Conservation (phyloP, 2,888 invertebrate species). For the Apomyelois bistriatella region DNA sequence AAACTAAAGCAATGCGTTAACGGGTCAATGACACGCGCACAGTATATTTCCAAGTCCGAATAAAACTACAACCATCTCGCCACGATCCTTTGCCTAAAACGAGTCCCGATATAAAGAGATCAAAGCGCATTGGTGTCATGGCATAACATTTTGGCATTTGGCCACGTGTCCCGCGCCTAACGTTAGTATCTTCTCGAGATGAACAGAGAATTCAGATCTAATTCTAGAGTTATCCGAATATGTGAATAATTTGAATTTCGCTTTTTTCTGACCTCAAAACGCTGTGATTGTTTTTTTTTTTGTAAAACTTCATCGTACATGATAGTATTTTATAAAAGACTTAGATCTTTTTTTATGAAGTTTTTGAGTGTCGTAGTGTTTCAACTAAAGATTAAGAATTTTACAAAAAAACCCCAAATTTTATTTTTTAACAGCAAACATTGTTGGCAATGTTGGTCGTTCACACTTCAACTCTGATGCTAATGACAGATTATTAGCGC, state of each 20-base stretch:
- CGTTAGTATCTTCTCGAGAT: conserved; percentile 14
- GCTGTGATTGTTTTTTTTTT: no score
- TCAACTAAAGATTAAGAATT: no score
- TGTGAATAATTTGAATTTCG: not conserved
- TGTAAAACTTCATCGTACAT: no score
- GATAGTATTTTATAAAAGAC: no score
- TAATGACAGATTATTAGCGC: conserved; percentile 11
- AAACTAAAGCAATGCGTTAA: conserved; percentile 56
- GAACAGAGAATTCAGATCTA: conserved; percentile 4
- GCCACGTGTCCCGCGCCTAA: conserved; percentile 40
- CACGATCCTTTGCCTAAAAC: conserved; percentile 31
- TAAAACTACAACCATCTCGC: conserved; percentile 41
- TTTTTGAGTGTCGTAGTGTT: no score
- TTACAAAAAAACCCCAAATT: no score
- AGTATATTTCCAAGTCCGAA: conserved; percentile 36
- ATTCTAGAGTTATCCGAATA: conserved; percentile 7
- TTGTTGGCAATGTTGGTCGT: not conserved
- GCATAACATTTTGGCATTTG: conserved; percentile 45
- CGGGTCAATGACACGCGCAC: conserved; percentile 68
- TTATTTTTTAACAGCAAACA: no score
- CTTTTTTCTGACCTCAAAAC: not conserved
- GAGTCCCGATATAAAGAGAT: conserved; percentile 24
- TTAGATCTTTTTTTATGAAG: no score
- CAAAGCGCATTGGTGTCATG: conserved; percentile 34
- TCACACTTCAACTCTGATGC: conserved; percentile 1